These are phyloP conservation scores for Rhizoglyphus robini DNA, from an alignment of 1,140 invertebrate species.

Conservation along the genomic window DNA sequence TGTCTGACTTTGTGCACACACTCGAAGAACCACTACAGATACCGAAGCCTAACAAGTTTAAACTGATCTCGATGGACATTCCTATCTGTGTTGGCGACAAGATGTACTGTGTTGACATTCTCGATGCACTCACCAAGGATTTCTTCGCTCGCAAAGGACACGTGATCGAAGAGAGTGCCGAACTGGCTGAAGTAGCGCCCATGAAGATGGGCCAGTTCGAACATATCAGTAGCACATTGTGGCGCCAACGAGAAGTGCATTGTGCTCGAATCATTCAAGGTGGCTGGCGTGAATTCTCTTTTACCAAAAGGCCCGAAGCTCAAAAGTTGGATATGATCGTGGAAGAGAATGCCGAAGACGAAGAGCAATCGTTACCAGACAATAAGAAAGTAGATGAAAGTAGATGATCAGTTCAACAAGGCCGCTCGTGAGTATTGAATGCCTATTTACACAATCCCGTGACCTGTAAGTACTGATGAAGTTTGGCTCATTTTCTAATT, in stretches of 20 bases:
- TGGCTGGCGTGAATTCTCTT: slow-evolving; percentile 58
- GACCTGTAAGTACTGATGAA: too few relatives aligned
- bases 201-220: slow-evolving; percentile 71
- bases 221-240: slow-evolving; percentile 78
- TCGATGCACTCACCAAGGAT: slow-evolving; percentile 77
- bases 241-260: slow-evolving; percentile 87
- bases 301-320: slow-evolving; percentile 17
- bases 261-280: slow-evolving; percentile 86
- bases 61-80: slow-evolving; percentile 96
- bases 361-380: not conserved
- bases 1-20: slow-evolving; percentile 87
- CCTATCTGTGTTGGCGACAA: slow-evolving; percentile 91
- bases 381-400: too few relatives aligned
- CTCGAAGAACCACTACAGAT: slow-evolving; percentile 85
- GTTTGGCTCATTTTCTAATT: too few relatives aligned
- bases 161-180: slow-evolving; percentile 25
- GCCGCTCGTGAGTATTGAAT: too few relatives aligned
- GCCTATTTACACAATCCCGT: too few relatives aligned
- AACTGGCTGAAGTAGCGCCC: slow-evolving; percentile 52
- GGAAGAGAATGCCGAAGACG: not conserved
- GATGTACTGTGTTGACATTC: slow-evolving; percentile 93
- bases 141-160: slow-evolving; percentile 81
- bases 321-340: slow-evolving; percentile 21
- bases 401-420: too few relatives aligned
- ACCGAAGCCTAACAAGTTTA: slow-evolving; percentile 96